Percentiles rank a stretch among this genome's conserved stretches.
Evolutionary conservation across 1,140 invertebrate genomes (phyloP).

Genomic region (Drosophila funebris): DNA sequence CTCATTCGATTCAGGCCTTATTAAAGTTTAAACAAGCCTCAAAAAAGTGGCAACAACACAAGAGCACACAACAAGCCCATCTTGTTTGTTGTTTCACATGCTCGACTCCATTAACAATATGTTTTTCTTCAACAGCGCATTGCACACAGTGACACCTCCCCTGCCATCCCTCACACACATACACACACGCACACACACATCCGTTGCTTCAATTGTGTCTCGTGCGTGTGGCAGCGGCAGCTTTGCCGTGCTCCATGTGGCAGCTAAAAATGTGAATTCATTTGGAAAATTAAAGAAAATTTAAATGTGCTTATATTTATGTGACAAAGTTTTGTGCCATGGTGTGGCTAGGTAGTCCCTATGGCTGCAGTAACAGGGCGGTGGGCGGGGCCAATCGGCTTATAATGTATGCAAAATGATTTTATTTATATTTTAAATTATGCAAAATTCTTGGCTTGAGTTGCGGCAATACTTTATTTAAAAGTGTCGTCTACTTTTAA

Average conservation of each 20-base stretch:
- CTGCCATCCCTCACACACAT: not conserved
- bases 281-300: conserved; percentile 78
- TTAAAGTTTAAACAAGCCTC: conserved; percentile 50
- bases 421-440: conserved; percentile 36
- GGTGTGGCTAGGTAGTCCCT: too few relatives aligned
- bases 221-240: conserved; percentile 4
- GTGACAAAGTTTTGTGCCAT: conserved; percentile 29
- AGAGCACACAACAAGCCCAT: not conserved
- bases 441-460: not conserved
- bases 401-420: conserved; percentile 43
- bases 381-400: not conserved
- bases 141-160: conserved; percentile 15
- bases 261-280: conserved; percentile 65
- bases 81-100: conserved; percentile 78
- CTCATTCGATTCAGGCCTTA: conserved; percentile 58
- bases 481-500: not conserved
- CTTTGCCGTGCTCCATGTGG: conserved; percentile 5
- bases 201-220: conserved; percentile 13
- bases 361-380: not conserved
- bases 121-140: conserved; percentile 61
- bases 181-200: not conserved
- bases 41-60: conserved; percentile 25
- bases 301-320: conserved; percentile 71
- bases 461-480: not conserved
- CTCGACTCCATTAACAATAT: conserved; percentile 80